Percentiles rank a stretch among this genome's conserved stretches.
phyloP scores from a whole-genome alignment of 2,888 invertebrate species.

The Steinernema carpocapsae region DNA sequence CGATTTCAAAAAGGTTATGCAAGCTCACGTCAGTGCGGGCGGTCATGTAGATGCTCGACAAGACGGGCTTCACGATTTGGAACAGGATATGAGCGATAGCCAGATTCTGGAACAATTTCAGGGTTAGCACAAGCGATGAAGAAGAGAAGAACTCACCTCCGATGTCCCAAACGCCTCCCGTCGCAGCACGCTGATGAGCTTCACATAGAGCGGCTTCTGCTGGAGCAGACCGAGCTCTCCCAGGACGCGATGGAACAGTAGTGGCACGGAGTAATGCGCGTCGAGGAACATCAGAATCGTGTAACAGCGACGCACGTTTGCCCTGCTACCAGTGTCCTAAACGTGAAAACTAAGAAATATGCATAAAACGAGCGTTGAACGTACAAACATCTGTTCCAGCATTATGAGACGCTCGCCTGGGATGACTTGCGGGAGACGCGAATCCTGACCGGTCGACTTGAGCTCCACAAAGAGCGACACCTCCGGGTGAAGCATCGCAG shows the following conservation, averaged over 20 bases:
- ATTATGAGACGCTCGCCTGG: not conserved
- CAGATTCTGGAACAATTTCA: not conserved
- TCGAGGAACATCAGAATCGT: not conserved
- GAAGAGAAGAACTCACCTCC: not conserved
- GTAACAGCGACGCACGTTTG: not conserved
- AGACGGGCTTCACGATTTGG: not conserved
- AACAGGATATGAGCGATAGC: not conserved
- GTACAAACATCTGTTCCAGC: not conserved
- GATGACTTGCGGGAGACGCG: not conserved
- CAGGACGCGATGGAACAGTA: not conserved
- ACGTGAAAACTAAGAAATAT: not conserved
- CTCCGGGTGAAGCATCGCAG: not conserved
- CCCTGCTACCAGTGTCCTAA: not conserved
- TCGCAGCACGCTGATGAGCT: not conserved
- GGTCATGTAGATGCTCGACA: not conserved
- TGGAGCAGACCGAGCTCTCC: not conserved
- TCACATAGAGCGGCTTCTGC: not conserved
- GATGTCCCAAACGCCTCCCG: not conserved
- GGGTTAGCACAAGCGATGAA: not conserved
- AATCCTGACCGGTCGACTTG: not conserved
- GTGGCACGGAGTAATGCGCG: not conserved
- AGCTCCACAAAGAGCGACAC: not conserved
- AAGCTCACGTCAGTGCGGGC: not conserved
- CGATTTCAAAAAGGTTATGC: not conserved
- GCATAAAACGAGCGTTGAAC: not conserved